Evolutionary conservation across 35 echinoderm and acorn worm genomes (phyloP), one percentile per base, ranked within the genome.

Genomic region (Ptychodera flava): DNA sequence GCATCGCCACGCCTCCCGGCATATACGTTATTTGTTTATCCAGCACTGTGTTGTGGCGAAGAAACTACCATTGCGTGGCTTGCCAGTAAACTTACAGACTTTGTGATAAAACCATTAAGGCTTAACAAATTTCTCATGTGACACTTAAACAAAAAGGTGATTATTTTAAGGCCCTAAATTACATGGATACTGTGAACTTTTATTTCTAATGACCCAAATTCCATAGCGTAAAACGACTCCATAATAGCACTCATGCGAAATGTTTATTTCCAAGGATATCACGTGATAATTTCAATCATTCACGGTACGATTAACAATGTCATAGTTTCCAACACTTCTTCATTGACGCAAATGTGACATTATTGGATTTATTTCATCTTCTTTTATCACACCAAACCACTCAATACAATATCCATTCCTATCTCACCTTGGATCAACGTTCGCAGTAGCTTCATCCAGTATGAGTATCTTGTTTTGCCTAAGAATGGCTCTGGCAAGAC

Each of bases 401-500:
- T 64, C 45, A 31, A 52, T 6, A 31, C 16, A 0, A 76, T n/a
- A n/a, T n/a, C n/a, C n/a, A n/a, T n/a, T n/a, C n/a, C n/a, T n/a
- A n/a, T n/a, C 86, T 91, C 33, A 92, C 90, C 90, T 92, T 31
- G 79, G 36, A 36, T 92, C 90, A 1, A 92, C 90, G 33, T 92
- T 92, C 10, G 90, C 90, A 10, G 90, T 92, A 33, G 90, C 90
- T 29, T 92, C 90, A 36, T 92, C 90, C 0, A 92, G 79, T 15
- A 92, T 82, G 10, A 92, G 80, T 77, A 92, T 88, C 81, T 79
- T 92, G 85, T 92, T 92, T 79, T 79, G 35, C 28, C 79, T 75
- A 10, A 91, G 84, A 35, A 91, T 79, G 6, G 89, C 89, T 84
- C 89, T 86, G 30, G 85, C 90, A 16, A 92, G 85, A 35, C 90